These are phyloP conservation scores for Origma solitaria DNA, from an alignment of 2,113 vertebrate species.

Conservation along the genomic window DNA sequence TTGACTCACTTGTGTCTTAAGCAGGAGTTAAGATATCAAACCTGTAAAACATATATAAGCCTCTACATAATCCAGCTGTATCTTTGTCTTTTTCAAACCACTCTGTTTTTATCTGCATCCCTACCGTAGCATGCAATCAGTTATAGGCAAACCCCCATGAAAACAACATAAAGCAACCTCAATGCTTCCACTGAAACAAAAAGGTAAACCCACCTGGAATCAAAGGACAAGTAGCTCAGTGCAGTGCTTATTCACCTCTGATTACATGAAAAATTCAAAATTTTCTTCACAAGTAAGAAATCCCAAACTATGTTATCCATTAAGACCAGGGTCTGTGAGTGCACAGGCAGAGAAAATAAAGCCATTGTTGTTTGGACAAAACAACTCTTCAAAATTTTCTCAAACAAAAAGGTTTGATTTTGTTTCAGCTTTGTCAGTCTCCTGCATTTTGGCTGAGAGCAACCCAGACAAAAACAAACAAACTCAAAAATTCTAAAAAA, in stretches of 20 bases:
- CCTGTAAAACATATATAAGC: not conserved
- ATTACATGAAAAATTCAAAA: not conserved
- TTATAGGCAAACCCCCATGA: not conserved
- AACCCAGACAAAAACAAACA: not conserved
- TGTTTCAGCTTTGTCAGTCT: not conserved
- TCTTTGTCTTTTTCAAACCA: not conserved
- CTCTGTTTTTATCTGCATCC: not conserved
- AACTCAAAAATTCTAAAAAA: not conserved
- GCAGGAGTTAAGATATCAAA: not conserved
- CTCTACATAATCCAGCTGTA: not conserved
- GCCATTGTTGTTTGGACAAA: not conserved
- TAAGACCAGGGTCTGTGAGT: not conserved
- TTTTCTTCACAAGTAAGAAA: not conserved
- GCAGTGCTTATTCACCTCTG: not conserved
- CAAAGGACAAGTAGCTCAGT: not conserved
- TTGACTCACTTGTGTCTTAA: not conserved
- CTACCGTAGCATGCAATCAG: not conserved
- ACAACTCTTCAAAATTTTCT: not conserved
- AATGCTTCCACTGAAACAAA: not conserved
- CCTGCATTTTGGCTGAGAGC: not conserved
- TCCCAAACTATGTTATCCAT: not conserved
- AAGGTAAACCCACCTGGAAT: not conserved
- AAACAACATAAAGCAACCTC: not conserved
- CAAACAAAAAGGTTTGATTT: not conserved
- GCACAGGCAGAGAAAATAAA: not conserved